Base-by-base conservation (phyloP, 2,113 vertebrate genomes). In the Uria lomvia region DNA sequence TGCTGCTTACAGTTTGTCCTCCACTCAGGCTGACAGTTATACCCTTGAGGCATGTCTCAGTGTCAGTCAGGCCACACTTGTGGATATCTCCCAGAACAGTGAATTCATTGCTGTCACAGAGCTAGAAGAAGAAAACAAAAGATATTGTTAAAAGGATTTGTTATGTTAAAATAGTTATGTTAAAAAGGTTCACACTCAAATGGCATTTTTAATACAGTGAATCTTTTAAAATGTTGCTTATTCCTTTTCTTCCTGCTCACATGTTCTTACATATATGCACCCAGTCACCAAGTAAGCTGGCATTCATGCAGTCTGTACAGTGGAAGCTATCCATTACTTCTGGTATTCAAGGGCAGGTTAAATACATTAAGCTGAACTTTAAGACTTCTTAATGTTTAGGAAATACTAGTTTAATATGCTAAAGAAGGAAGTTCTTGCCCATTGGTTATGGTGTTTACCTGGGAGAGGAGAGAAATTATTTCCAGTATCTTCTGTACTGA, bases 21-120 rank as follows among this genome's bases (percentile, higher is more conserved):
- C 92, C 92, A 1, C 56, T 92, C 29, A 99, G 71, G 34, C 97
- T 98, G 90, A 99, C 20, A 3, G 98, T 98, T 24, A 99, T 65
- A 12, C 98, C 96, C 95, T 98, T 99, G 52, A 99, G 97, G 93
- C 99, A 99, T 4, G 98, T 99, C 96, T 98, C 98, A 0, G 96
- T 98, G 71, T 98, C 98, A 1, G 97, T 97, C 84, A 99, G 67
- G 4, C 99, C 98, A 34, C 99, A 99, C 92, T 98, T 98, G 26
- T 98, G 95, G 86, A 99, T 97, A 24, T 99, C 99, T 12, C 96
- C 99, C 90, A 99, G 89, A 78, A 99, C 97, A 1, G 97, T 98
- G 94, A 98, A 99, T 27, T 79, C 40, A 1, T 83, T 90, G 55
- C 95, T 95, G 27, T 96, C 58, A 80, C 98, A 98, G 49, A 97